These are phyloP conservation scores for Pristionchus entomophagus DNA, from an alignment of 2,888 invertebrate genomes.

Conservation along the genomic window DNA sequence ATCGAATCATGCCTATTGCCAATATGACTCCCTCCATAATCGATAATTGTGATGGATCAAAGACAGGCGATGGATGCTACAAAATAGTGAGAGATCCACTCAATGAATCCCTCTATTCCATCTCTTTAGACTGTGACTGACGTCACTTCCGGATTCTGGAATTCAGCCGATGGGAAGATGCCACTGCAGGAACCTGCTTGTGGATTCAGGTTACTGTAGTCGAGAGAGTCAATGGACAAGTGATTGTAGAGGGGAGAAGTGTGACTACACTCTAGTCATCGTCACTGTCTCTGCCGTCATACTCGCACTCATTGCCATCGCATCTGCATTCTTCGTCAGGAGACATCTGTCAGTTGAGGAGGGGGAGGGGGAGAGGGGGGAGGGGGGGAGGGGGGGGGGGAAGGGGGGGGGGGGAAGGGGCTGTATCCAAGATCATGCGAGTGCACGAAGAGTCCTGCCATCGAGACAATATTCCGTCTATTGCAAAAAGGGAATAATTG, in stretches of 20 bases:
- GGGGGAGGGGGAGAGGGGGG: background rate
- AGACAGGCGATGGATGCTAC: constrained; percentile 51
- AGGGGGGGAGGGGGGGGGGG: background rate
- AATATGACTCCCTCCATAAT: constrained; percentile 52
- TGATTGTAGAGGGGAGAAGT: constrained; percentile 53
- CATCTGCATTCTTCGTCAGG: constrained; percentile 48
- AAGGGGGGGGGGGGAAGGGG: background rate
- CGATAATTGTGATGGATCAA: constrained; percentile 52
- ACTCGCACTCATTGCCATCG: constrained; percentile 37
- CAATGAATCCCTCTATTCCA: background rate
- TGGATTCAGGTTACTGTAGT: constrained; percentile 52
- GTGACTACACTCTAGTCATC: constrained; percentile 62
- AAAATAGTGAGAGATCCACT: constrained; percentile 45
- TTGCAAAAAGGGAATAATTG: background rate
- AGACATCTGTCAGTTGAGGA: constrained; percentile 50
- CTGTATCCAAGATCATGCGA: background rate
- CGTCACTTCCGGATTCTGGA: constrained; percentile 58
- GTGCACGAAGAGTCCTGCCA: background rate
- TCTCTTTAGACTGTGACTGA: constrained; percentile 54
- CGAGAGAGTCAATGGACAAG: constrained; percentile 48
- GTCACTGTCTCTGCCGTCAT: constrained; percentile 46
- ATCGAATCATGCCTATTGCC: constrained; percentile 45
- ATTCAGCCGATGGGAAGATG: constrained; percentile 55
- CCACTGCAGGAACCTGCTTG: constrained; percentile 59
- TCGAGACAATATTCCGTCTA: no score